Base-by-base conservation (phyloP, 1,140 invertebrate species). In the Drosophila parabipectinata region DNA sequence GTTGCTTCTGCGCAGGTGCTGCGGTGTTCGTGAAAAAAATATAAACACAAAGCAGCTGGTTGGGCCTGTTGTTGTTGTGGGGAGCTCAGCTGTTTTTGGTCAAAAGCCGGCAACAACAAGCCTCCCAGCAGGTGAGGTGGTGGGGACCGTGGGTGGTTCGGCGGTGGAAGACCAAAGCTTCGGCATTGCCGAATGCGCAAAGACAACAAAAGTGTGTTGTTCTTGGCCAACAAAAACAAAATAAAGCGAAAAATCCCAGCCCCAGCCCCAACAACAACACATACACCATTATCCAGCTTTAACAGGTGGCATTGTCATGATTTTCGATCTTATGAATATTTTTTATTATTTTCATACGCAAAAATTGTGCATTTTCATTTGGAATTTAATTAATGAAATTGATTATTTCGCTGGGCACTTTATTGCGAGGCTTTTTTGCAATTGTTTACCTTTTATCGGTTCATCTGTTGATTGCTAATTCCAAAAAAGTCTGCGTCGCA, bases 21-120 rank as follows among this genome's bases (percentile, higher is more conserved):
- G 28, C 39, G 28, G 32, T 15, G 47, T 14, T 45, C 15, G 39
- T 37, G 47, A 39, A 79, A 81, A 71, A 85, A 85, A 87, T 78
- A 87, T 87, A 87, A 87, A 87, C 82, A 87, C 79, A 82, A 87
- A 87, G 82, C 82, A 87, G 82, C 82, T 87, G 82, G 54, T 55
- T 52, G 60, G 12, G 12, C n/a, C 6, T 44, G 41, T 44, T 44
- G 41, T 18, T 18, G 41, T 44, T 44, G 41, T 18, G 41, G 41
- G 50, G 58, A 44, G 32, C 82, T 87, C 82, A 85, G 82, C 82
- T 85, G 82, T 78, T 85, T 63, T 63, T 58, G 61, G 62, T 30
- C 62, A 79, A 85, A 87, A 82, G 82, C 82, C 82, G 82, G 82
- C 83, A 87, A 88, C 82, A 87, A 88, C 67, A 87, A 64, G 50